These are phyloP conservation scores for Bathybates hornii DNA, from an alignment of 2,113 vertebrate species.

Conservation along the genomic window DNA sequence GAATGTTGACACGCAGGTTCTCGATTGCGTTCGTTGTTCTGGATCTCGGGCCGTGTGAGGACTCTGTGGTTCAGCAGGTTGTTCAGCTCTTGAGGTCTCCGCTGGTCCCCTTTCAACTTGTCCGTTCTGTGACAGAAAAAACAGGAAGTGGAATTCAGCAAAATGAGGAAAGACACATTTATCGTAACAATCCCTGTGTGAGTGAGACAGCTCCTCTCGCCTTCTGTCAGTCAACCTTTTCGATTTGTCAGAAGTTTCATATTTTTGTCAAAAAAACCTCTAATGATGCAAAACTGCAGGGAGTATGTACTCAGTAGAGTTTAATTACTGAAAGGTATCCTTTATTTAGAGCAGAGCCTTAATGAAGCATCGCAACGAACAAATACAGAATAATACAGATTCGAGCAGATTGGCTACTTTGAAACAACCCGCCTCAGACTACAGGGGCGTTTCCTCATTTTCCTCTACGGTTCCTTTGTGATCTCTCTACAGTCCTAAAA, in stretches of 20 bases:
- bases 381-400: not conserved
- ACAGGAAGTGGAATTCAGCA: not conserved
- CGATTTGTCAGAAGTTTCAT: not conserved
- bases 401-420: not conserved
- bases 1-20: constrained; percentile 61
- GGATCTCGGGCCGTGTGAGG: constrained; percentile 84
- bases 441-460: not conserved
- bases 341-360: not conserved
- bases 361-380: not conserved
- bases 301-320: not conserved
- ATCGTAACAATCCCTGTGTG: not conserved
- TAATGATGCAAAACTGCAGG: not conserved
- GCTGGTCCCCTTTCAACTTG: constrained; percentile 73
- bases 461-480: not conserved
- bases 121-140: constrained; percentile 55
- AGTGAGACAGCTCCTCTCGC: not conserved
- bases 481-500: not conserved
- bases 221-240: not conserved
- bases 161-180: not conserved
- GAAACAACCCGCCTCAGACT: not conserved
- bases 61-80: constrained; percentile 83
- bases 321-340: not conserved
- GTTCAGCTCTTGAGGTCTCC: constrained; percentile 76
- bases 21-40: constrained; percentile 86
- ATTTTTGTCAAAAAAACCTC: fast-evolving